These are phyloP conservation scores for Ramazzottius varieornatus DNA, from an alignment of 2,888 invertebrate species.

Conservation along the genomic window DNA sequence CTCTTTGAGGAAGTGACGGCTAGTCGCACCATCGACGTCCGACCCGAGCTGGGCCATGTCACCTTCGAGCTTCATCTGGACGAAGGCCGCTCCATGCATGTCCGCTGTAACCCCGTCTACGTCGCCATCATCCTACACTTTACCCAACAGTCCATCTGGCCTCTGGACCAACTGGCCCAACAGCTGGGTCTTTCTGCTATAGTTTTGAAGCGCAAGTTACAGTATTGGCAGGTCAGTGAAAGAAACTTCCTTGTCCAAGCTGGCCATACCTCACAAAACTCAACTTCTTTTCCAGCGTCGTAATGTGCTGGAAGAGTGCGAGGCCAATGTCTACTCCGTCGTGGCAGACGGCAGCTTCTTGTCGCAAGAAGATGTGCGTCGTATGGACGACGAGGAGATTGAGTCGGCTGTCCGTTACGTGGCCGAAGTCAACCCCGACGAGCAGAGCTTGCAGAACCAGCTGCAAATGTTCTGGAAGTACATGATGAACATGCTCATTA, in stretches of 20 bases:
- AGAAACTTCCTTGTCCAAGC: no score
- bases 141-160: not conserved
- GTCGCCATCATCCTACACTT: not conserved
- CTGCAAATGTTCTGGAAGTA: not conserved
- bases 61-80: not conserved
- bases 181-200: not conserved
- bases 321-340: not conserved
- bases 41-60: not conserved
- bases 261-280: no score
- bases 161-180: not conserved
- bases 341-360: not conserved
- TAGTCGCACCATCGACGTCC: not conserved
- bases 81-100: not conserved
- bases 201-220: not conserved
- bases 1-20: not conserved
- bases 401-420: slow-evolving; percentile 1
- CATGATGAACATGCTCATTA: not conserved
- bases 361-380: not conserved
- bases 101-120: not conserved
- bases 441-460: not conserved
- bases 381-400: slow-evolving; percentile 1
- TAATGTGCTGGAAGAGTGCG: not conserved
- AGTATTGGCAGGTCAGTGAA: no score
- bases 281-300: no score
- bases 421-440: not conserved